Evolutionary conservation across 2,113 vertebrate species (phyloP), one percentile per base, ranked within the genome.

Genomic region (Cyphomyrus discorhynchus): DNA sequence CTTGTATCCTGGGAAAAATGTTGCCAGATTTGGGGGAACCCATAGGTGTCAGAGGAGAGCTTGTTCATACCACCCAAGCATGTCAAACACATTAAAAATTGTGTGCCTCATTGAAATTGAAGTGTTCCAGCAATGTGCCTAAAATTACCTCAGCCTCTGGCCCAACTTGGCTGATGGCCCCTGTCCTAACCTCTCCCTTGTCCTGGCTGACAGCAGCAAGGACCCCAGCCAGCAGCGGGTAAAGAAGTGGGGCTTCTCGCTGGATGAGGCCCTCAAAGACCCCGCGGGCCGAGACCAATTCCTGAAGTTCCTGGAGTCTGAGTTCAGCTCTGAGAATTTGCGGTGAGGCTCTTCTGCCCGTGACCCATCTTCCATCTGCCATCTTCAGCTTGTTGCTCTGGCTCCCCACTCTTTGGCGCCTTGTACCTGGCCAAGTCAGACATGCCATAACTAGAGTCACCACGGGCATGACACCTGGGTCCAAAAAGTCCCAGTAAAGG

Each of bases 261-360:
- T 99, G 86, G 97, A 98, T 82, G 98, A 98, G 92, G 95, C 98
- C 1, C 93, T 99, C 88, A 98, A 98, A 92, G 98, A 99, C 92
- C 97, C 97, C 5, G 96, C 95, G 42, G 98, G 98, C 39, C 95
- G 95, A 88, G 98, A 98, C 89, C 98, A 97, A 93, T 99, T 99
- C 91, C 95, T 99, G 88, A 98, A 98, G 92, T 99, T 99, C 93
- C 94, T 99, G 91, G 98, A 99, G 94, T 98, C 98, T 0, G 98
- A 99, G 94, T 99, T 99, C 96, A 99, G 98, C 95, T 99, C 98
- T 10, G 98, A 99, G 95, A 99, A 99, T 92, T 96, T 99, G 92
- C 97, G 97, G 98, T 99, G 93, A 97, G 92, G 15, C 24, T 74
- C 24, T 42, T 6, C 82, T 47, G 39, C 88, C 6, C 45, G 15